Percentiles rank a stretch among this genome's conserved stretches.
These are phyloP conservation scores for Anolis carolinensis DNA, from an alignment of 2,113 vertebrate species.

Conservation along the genomic window DNA sequence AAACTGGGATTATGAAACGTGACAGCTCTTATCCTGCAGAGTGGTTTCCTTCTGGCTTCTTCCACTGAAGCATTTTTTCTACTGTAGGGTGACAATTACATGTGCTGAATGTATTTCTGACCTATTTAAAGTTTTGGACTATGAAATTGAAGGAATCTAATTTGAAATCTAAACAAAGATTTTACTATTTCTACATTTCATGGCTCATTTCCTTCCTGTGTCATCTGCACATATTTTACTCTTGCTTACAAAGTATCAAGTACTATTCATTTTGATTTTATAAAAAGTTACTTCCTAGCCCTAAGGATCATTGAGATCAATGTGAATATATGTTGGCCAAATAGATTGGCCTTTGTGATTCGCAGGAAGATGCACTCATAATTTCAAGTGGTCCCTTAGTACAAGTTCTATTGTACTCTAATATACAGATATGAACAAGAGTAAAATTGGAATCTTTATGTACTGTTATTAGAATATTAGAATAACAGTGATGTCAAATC, in stretches of 20 bases:
- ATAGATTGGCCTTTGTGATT: background rate
- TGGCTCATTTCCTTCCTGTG: slow-evolving; percentile 64
- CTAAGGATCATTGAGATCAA: background rate
- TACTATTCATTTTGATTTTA: background rate
- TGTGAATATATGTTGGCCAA: background rate
- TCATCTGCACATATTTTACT: background rate
- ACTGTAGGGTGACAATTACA: slow-evolving; percentile 50
- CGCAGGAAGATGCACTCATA: fast-evolving
- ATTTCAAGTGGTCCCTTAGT: background rate
- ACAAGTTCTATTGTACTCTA: slow-evolving; percentile 8
- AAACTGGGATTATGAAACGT: slow-evolving; percentile 15
- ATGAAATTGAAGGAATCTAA: slow-evolving; percentile 63
- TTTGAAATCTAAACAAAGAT: slow-evolving; percentile 61
- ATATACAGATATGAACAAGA: background rate
- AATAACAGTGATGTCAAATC: background rate
- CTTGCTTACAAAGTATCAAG: background rate
- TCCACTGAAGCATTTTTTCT: slow-evolving; percentile 30
- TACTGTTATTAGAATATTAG: background rate
- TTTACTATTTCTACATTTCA: slow-evolving; percentile 24
- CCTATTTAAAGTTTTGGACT: slow-evolving; percentile 66
- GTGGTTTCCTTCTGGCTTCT: slow-evolving; percentile 47
- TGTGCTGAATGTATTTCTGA: slow-evolving; percentile 66
- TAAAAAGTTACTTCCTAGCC: background rate
- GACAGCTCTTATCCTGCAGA: slow-evolving; percentile 47
- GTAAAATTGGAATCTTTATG: background rate